Conservation (phyloP, 2,797 vertebrate genomes). For the Danionella dracula region DNA sequence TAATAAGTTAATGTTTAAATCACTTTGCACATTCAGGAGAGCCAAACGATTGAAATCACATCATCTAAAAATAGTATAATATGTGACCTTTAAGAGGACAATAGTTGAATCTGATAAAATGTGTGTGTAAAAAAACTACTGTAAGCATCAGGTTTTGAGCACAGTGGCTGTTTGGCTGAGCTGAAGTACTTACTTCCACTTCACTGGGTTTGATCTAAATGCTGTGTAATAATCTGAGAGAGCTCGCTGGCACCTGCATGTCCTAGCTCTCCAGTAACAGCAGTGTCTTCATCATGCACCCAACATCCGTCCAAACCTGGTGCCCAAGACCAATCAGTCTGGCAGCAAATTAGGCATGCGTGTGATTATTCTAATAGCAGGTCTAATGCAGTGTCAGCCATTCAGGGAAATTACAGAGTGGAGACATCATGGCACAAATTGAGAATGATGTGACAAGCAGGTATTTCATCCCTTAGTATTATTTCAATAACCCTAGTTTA, state of each 20-base stretch:
- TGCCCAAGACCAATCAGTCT: constrained; percentile 35
- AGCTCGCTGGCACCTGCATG: constrained; percentile 30
- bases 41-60: too few species aligned
- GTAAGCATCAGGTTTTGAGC: background rate
- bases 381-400: constrained; percentile 32
- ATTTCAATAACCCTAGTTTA: background rate
- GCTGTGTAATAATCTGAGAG: constrained; percentile 29
- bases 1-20: too few species aligned
- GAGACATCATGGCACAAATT: constrained; percentile 6
- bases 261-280: constrained; percentile 17
- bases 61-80: too few species aligned
- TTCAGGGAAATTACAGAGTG: constrained; percentile 30
- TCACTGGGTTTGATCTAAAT: constrained; percentile 16
- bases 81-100: too few species aligned
- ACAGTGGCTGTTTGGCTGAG: background rate
- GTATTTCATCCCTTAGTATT: too few species aligned
- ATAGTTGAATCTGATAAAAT: too few species aligned
- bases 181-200: constrained; percentile 16
- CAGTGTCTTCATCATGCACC: constrained; percentile 26
- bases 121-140: too few species aligned
- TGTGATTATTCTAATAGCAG: constrained; percentile 42
- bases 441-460: background rate
- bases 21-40: too few species aligned
- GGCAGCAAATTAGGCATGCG: constrained; percentile 36
- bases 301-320: constrained; percentile 7